Conservation (phyloP, 2,113 vertebrate genomes). For the Thomomys bottae region DNA sequence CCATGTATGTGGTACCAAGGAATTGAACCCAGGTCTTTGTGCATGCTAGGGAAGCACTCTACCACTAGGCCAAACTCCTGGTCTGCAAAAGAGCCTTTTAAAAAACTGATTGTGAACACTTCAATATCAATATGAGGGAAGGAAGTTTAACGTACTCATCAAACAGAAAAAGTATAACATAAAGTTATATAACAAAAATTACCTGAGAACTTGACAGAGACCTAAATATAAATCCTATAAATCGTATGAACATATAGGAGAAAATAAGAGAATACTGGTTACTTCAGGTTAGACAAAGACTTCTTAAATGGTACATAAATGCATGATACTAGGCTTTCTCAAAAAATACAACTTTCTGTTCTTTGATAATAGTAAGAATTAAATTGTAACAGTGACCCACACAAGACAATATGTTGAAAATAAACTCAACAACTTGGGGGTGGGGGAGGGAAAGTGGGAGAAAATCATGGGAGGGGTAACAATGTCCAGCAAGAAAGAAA, state of each 20-base stretch:
- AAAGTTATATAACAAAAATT: background rate
- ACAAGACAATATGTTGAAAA: too few species aligned
- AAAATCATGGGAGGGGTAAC: too few species aligned
- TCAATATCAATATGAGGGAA: background rate
- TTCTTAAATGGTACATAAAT: background rate
- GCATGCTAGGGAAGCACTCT: too few species aligned
- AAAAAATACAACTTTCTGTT: background rate
- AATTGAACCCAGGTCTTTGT: too few species aligned
- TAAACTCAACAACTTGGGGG: too few species aligned
- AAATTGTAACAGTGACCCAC: too few species aligned
- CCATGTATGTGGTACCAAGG: too few species aligned
- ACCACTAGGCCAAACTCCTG: too few species aligned
- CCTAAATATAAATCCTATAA: background rate
- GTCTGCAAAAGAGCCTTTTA: background rate
- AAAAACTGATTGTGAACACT: background rate
- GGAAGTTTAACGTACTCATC: background rate
- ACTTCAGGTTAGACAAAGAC: background rate
- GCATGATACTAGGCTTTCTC: background rate
- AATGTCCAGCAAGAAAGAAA: too few species aligned
- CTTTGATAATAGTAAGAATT: background rate
- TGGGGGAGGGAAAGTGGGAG: too few species aligned
- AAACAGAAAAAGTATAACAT: background rate
- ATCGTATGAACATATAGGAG: background rate
- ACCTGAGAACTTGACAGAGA: background rate
- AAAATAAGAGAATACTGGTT: background rate